Base-by-base conservation (phyloP, 2,888 invertebrate genomes). In the Blastobasis lacticolella region DNA sequence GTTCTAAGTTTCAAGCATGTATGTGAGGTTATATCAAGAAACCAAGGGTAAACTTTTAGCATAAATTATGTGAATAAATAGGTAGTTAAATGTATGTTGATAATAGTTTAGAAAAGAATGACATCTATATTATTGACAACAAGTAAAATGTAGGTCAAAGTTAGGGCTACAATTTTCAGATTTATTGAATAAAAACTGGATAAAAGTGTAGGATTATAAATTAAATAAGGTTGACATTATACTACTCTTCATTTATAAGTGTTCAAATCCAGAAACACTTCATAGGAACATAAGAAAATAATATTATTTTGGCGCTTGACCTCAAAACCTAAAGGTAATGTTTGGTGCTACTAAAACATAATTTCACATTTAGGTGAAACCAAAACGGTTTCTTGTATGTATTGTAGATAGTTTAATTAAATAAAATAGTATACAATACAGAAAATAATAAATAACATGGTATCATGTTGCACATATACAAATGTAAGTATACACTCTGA, bases 251-350 rank as follows among this genome's bases (percentile, higher is more conserved):
- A 38, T 36, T 23, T 23, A 48, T 5, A 48, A 10, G 10, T 9
- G 38, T 23, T 1, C 36, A n/a, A 41, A 41, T 23, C 42, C 45
- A 10, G 4, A 36, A 5, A n/a, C 40, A 48, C 6, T 43, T 8
- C 41, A 10, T n/a, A 40, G 38, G 45, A 51, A 49, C 48, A 43
- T 44, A 36, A 45, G 38, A 51, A 54, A 53, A 54, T 54, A 49
- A 55, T 49, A 43, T 43, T 44, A 44, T 46, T 51, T 47, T 50
- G 44, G 10, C 44, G 43, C 36, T 37, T 51, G 52, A 56, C 54
- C 50, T 49, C 52, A 57, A 57, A 56, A 57, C 55, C 54, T 52
- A 56, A 51, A 43, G 46, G 50, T 48, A 48, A 43, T 23, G 23
- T 23, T 23, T 23, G 3, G 23, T 23, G 23, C 23, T 23, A 23